Evolutionary conservation across 2,797 vertebrate species (phyloP), one percentile per base, ranked within the genome.

Genomic region (Mormyrops boulengeri): DNA sequence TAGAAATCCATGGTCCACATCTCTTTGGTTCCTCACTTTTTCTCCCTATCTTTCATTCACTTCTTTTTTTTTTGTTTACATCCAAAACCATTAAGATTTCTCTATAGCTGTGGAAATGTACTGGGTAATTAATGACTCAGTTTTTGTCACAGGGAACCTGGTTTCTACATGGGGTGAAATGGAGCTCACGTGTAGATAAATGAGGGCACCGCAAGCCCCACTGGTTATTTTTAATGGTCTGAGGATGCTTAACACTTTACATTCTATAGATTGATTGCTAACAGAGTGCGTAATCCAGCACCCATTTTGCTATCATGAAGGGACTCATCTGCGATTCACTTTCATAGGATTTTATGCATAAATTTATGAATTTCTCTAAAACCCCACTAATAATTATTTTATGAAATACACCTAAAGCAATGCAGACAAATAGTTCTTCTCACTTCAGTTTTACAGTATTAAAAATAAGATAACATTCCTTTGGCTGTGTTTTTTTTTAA

Each of bases 91-190:
- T 6, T 26, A 26, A 69, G 90, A 89, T 69, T 89, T 52, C 53
- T 62, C 57, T 88, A 69, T 69, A 69, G 66, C 95, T 91, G 92
- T 95, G 94, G 95, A 95, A 96, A 97, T 95, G 93, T 93, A 93
- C 93, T 93, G 93, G 94, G 95, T 97, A 97, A 97, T 97, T 97
- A 97, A 97, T 96, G 95, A 96, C 97, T 96, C 95, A 95, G 92
- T 95, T 92, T 94, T 93, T 95, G 92, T 94, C 91, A 91, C 91
- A 89, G 92, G 94, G 95, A 93, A 92, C 91, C 93, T 95, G 94
- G 93, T 94, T 94, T 91, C 87, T 93, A 93, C 91, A 91, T 89
- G 91, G 91, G 91, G 92, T 93, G 94, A 93, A 95, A 34, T 87
- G 92, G 94, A 93, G 89, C 91, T 92, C 93, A 92, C 91, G 93